Conservation (phyloP, 2,797 vertebrate genomes). For the Eulemur mongoz region DNA sequence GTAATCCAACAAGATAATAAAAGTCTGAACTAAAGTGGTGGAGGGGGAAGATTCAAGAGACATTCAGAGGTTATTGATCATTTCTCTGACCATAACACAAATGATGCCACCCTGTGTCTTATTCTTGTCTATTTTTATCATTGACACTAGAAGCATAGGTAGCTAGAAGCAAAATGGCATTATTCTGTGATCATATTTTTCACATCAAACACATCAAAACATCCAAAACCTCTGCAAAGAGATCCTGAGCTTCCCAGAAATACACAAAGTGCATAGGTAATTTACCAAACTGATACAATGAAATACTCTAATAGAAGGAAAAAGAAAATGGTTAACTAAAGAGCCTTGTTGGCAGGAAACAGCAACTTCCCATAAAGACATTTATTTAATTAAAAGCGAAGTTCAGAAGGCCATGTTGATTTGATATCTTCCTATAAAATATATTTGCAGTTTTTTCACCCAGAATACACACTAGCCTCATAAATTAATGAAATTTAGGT, state of each 20-base stretch:
- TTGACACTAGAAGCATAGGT: background rate
- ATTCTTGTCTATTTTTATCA: slow-evolving; percentile 25
- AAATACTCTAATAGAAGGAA: slow-evolving; percentile 27
- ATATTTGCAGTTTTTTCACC: background rate
- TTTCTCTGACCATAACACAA: background rate
- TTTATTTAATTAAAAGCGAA: slow-evolving; percentile 66
- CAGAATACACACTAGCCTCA: background rate
- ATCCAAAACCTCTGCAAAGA: background rate
- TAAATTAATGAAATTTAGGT: slow-evolving; percentile 36
- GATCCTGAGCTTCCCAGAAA: slow-evolving; percentile 54
- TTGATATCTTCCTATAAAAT: slow-evolving; percentile 51
- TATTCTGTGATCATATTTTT: slow-evolving; percentile 6
- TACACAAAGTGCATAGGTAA: background rate
- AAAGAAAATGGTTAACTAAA: slow-evolving; percentile 56
- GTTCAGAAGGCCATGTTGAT: slow-evolving; percentile 49
- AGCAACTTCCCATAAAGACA: slow-evolving; percentile 53
- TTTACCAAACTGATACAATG: slow-evolving; percentile 51
- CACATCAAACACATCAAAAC: background rate
- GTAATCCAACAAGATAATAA: slow-evolving; percentile 59
- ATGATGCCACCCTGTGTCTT: background rate
- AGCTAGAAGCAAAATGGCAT: background rate
- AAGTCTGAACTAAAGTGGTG: slow-evolving; percentile 8
- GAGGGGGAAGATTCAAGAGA: background rate
- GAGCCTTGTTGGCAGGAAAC: slow-evolving; percentile 42
- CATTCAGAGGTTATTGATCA: slow-evolving; percentile 35